phyloP scores from a whole-genome alignment of 2,113 vertebrate species.

The Tragelaphus buxtoni region DNA sequence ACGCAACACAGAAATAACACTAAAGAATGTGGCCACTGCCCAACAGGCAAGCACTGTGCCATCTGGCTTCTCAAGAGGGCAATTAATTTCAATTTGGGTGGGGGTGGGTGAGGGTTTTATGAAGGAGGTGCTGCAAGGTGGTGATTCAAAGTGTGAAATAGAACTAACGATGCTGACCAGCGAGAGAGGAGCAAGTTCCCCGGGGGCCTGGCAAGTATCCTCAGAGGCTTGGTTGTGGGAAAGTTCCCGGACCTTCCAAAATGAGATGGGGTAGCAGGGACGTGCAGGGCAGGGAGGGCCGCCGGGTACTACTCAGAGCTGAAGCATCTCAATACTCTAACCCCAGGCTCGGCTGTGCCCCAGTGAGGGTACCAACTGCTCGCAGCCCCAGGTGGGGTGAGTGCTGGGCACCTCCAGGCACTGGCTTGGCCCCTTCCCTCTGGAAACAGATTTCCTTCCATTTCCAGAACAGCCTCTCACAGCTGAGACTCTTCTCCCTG shows the following conservation, averaged over 20 bases:
- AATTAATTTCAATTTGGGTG: not conserved
- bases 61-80: not conserved
- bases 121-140: not conserved
- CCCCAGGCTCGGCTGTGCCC: rapidly evolving
- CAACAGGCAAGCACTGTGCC: not conserved
- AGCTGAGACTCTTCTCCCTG: not conserved
- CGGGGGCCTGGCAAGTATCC: not conserved
- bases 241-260: not conserved
- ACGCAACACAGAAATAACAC: not conserved
- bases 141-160: not conserved
- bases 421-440: not conserved
- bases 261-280: not conserved
- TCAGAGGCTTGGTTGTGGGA: not conserved
- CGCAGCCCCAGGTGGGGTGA: not conserved
- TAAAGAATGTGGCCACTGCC: not conserved
- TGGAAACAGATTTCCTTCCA: not conserved
- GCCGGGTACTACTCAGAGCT: not conserved
- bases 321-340: not conserved
- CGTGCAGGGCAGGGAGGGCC: rapidly evolving
- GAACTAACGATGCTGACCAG: not conserved
- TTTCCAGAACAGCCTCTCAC: not conserved
- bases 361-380: not conserved
- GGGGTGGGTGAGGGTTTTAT: not conserved
- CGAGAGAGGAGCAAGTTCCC: not conserved
- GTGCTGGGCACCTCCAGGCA: not conserved